A percentile compares a stretch with the other conserved stretches of the same genome.
Evolutionary conservation across 2,113 vertebrate genomes (phyloP).

Genomic region (Rhea americana): DNA sequence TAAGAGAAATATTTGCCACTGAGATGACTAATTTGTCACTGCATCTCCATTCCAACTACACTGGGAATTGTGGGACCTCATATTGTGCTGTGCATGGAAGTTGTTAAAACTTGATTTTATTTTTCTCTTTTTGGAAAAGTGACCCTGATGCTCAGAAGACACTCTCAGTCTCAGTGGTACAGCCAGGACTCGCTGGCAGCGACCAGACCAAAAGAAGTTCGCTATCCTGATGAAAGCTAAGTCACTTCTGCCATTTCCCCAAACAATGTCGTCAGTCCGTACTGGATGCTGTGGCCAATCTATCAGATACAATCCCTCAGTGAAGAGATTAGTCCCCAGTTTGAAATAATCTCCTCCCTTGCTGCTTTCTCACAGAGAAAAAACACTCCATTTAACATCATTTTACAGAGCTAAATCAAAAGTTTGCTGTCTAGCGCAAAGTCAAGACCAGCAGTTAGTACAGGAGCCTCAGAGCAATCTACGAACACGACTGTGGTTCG

Average conservation of each 20-base stretch:
- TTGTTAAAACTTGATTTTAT: neutral
- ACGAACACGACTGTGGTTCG: neutral
- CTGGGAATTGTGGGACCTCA: neutral
- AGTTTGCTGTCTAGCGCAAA: neutral
- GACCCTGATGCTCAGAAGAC: neutral
- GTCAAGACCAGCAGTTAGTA: neutral
- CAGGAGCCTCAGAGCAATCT: neutral
- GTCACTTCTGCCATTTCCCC: accelerated
- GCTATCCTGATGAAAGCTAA: neutral
- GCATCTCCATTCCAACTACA: neutral
- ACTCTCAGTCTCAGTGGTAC: neutral
- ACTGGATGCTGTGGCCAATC: neutral
- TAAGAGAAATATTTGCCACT: neutral
- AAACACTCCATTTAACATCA: neutral
- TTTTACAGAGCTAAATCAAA: neutral
- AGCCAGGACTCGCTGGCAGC: neutral
- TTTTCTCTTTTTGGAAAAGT: neutral
- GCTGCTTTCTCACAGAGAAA: neutral
- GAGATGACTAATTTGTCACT: neutral
- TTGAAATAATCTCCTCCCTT: neutral
- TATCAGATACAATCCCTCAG: neutral
- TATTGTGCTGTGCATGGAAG: neutral
- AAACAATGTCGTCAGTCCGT: neutral
- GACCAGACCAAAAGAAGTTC: neutral
- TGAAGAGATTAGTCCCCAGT: neutral